These are phyloP conservation scores for Salpingus planirostris DNA, from an alignment of 2,888 invertebrate species.

Conservation along the genomic window DNA sequence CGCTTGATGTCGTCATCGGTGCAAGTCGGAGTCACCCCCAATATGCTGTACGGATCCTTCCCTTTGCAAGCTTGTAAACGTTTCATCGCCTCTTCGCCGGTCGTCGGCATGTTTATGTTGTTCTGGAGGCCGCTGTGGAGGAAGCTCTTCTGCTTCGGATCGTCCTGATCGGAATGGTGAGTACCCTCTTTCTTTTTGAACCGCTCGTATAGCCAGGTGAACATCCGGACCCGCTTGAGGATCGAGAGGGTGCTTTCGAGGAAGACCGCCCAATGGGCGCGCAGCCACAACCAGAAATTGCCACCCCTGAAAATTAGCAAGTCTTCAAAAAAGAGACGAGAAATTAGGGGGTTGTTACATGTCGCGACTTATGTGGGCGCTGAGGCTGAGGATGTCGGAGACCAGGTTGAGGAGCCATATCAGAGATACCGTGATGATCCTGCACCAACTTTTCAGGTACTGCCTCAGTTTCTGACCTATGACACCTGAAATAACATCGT, in stretches of 20 bases:
- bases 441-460: constrained; percentile 48
- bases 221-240: constrained; percentile 29
- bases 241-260: constrained; percentile 26
- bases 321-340: too few species aligned
- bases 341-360: constrained; percentile 49
- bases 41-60: constrained; percentile 82
- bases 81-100: constrained; percentile 93
- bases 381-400: constrained; percentile 72
- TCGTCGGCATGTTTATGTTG: constrained; percentile 77
- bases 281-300: constrained; percentile 32
- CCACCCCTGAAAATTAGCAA: too few species aligned
- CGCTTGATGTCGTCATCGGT: constrained; percentile 90
- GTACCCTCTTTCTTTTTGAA: too few species aligned
- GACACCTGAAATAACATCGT: constrained; percentile 28
- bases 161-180: constrained; percentile 19
- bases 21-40: constrained; percentile 73
- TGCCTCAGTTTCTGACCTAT: constrained; percentile 42
- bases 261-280: constrained; percentile 29
- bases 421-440: constrained; percentile 49
- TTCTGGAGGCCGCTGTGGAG: constrained; percentile 49
- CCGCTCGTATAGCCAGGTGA: constrained; percentile 37
- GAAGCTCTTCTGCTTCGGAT: constrained; percentile 36
- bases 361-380: constrained; percentile 60
- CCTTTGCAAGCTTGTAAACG: constrained; percentile 86
- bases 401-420: constrained; percentile 72